phyloP scores from a whole-genome alignment of 2,888 invertebrate genomes.

The Cataglyphis cursor region DNA sequence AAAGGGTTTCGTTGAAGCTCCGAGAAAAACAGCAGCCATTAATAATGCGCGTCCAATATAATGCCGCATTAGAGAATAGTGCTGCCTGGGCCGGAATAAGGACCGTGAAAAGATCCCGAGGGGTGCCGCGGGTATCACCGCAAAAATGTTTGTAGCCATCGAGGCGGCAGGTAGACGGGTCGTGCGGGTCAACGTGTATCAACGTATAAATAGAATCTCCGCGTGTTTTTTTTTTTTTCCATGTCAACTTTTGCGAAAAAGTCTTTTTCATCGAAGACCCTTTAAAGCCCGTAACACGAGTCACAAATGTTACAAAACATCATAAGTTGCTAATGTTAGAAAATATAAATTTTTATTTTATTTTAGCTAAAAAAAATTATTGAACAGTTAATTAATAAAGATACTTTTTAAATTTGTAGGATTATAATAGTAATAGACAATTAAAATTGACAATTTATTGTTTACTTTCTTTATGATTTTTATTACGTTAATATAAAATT shows the following conservation, averaged over 20 bases:
- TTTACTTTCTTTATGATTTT: background rate
- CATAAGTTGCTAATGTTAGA: background rate
- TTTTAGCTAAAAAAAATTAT: background rate
- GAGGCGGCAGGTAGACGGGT: slow-evolving; percentile 79
- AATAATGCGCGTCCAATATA: slow-evolving; percentile 82
- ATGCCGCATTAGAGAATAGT: slow-evolving; percentile 82
- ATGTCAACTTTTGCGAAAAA: slow-evolving; percentile 49
- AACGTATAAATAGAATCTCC: slow-evolving; percentile 55
- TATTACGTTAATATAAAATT: background rate
- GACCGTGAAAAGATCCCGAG: slow-evolving; percentile 70
- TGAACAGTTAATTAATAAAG: background rate
- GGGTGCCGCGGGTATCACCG: slow-evolving; percentile 70
- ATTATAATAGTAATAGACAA: background rate
- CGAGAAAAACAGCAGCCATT: slow-evolving; percentile 75
- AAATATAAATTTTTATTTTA: background rate
- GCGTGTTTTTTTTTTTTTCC: slow-evolving; percentile 28
- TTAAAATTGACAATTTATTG: background rate
- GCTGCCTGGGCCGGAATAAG: slow-evolving; percentile 58
- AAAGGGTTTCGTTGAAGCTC: slow-evolving; percentile 65
- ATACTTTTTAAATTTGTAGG: background rate
- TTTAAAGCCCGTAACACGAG: slow-evolving; percentile 18
- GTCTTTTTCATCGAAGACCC: slow-evolving; percentile 2
- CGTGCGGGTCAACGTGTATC: slow-evolving; percentile 71
- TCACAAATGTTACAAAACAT: slow-evolving; percentile 56
- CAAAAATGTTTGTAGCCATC: slow-evolving; percentile 75